A percentile compares a stretch with the other conserved stretches of the same genome.
phyloP scores from a whole-genome alignment of 2,888 invertebrate genomes.

The Chloroclystis v-ata region DNA sequence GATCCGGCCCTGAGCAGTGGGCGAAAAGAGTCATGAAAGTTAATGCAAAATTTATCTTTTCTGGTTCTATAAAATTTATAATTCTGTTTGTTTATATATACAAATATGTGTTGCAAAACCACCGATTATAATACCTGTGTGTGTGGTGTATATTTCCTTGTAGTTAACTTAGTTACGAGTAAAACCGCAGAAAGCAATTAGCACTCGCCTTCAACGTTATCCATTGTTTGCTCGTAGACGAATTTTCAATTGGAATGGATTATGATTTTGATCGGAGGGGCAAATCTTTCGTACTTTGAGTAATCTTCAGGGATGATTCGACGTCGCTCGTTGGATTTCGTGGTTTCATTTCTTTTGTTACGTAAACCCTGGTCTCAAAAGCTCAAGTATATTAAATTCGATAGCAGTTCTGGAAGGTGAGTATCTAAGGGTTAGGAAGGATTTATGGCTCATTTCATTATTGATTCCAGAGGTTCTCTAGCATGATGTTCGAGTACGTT shows the following conservation, averaged over 20 bases:
- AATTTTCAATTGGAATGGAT: slow-evolving; percentile 31
- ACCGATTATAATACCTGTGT: too few relatives aligned
- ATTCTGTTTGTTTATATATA: too few relatives aligned
- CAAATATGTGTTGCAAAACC: too few relatives aligned
- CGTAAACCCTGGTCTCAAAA: slow-evolving; percentile 8
- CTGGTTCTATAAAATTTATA: too few relatives aligned
- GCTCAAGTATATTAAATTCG: slow-evolving; percentile 17
- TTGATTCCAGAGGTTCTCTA: too few relatives aligned
- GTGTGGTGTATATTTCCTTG: too few relatives aligned
- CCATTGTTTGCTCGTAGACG: slow-evolving; percentile 35
- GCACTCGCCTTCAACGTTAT: slow-evolving; percentile 21
- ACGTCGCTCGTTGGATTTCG: slow-evolving; percentile 10
- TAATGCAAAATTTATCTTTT: too few relatives aligned
- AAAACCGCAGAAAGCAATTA: not conserved
- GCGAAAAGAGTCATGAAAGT: too few relatives aligned
- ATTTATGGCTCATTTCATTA: not conserved
- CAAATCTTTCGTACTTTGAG: slow-evolving; percentile 16
- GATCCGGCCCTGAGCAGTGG: too few relatives aligned
- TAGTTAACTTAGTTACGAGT: not conserved
- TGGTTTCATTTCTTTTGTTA: slow-evolving; percentile 20
- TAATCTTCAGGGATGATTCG: slow-evolving; percentile 19
- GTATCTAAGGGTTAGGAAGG: slow-evolving; percentile 2
- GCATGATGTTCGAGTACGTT: too few relatives aligned
- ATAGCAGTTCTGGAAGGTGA: slow-evolving; percentile 10
- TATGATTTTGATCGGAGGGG: slow-evolving; percentile 20